Conservation (phyloP, 2,888 invertebrate species). For the Drosophila anceps region DNA sequence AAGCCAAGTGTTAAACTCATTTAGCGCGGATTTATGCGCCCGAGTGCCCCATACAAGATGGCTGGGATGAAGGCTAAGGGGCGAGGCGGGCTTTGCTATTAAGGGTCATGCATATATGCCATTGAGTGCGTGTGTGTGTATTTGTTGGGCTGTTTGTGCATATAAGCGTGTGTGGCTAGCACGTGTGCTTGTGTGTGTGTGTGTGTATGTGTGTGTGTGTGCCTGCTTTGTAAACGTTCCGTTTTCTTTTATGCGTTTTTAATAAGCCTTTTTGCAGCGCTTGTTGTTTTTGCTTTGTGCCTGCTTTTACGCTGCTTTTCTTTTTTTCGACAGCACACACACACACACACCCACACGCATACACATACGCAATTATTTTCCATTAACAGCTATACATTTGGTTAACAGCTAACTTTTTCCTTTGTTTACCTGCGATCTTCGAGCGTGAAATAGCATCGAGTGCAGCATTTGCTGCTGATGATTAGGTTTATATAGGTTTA, state of each 20-base stretch:
- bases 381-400: constrained; percentile 67
- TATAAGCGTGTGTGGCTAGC: constrained; percentile 27
- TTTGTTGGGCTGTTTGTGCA: constrained; percentile 34
- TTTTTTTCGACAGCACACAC: constrained; percentile 19
- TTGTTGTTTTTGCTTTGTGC: constrained; percentile 68
- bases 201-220: constrained; percentile 45
- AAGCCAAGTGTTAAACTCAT: constrained; percentile 81
- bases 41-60: constrained; percentile 72
- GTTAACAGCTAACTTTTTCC: constrained; percentile 50
- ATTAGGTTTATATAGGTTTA: background rate
- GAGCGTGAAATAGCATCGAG: constrained; percentile 44
- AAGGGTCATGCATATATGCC: constrained; percentile 41
- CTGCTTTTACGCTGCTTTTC: constrained; percentile 20
- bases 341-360: background rate
- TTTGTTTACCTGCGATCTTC: constrained; percentile 59
- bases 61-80: constrained; percentile 2
- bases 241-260: constrained; percentile 79
- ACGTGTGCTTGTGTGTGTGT: constrained; percentile 27
- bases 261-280: constrained; percentile 76
- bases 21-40: constrained; percentile 81
- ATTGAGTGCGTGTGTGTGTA: constrained; percentile 35
- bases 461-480: constrained; percentile 18
- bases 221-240: constrained; percentile 74
- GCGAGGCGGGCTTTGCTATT: constrained; percentile 12
- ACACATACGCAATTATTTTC: constrained; percentile 36